Evolutionary conservation across 2,797 vertebrate genomes (phyloP), one percentile per base, ranked within the genome.

Genomic region (Avahi laniger): DNA sequence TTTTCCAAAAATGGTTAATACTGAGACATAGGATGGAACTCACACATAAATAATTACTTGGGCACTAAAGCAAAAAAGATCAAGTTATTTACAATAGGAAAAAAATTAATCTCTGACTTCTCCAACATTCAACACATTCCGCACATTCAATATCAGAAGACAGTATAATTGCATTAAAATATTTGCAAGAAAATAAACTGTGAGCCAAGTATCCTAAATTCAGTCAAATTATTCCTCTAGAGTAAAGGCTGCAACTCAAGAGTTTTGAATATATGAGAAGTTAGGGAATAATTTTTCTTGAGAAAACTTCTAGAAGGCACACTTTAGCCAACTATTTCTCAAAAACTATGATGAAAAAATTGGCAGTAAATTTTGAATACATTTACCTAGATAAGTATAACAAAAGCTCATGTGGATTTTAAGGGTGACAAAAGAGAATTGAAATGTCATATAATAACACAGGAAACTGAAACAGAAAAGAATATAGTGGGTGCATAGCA

Each of bases 401-500:
- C 33, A 15, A 46, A 80, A 75, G 15, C 8, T 38, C 15, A 1
- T 67, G 20, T 30, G 12, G 20, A 33, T 67, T 30, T 72, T 65
- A 20, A 12, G 52, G 33, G 20, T 46, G 30, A 65, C 67, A 85
- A 52, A 43, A 26, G 22, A 67, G 54, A n/a, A 46, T 82, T 43
- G 26, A n/a, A 73, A 75, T 15, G 33, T 20, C 10, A 24, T 20
- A 4, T 17, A 22, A 61, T 38, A 33, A 24, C 7, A n/a, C 2
- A 80, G 18, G 73, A 79, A 48, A 35, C 5, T 4, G 20, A n/a
- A 87, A n/a, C 28, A 50, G 10, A 35, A 38, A 12, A 12, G n/a
- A 6, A 12, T 10, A 11, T 2, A 14, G 26, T 41, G 2, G 13
- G 6, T 26, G 4, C 24, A n/a, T 1, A 43, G n/a, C 30, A 30